phyloP scores from a whole-genome alignment of 2,113 vertebrate genomes.

The Opisthocomus hoazin region DNA sequence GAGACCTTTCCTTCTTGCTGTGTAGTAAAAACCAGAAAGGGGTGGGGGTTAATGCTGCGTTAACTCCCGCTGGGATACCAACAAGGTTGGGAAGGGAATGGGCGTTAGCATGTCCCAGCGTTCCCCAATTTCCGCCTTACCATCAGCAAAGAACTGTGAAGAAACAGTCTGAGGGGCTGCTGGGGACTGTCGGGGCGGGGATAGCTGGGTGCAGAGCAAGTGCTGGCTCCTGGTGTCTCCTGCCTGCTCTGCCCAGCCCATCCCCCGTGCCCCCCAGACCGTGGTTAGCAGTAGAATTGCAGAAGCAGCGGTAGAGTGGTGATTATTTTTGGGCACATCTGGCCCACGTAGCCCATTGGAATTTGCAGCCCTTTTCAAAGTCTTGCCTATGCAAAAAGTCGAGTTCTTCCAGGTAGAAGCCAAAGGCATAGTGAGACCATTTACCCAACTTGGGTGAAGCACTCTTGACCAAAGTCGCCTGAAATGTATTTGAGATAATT shows the following conservation, averaged over 20 bases:
- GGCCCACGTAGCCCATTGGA: background rate
- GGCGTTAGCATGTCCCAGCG: background rate
- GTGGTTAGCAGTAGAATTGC: background rate
- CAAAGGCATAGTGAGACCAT: background rate
- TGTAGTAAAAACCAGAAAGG: background rate
- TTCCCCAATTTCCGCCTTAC: background rate
- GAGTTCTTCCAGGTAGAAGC: background rate
- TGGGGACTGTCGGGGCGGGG: background rate
- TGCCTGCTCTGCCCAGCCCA: background rate
- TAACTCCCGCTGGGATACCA: background rate
- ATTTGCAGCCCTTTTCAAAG: background rate
- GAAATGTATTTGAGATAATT: background rate
- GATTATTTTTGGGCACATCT: background rate
- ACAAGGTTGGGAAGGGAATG: background rate
- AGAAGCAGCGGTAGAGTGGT: background rate
- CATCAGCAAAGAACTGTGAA: background rate
- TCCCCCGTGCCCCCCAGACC: background rate
- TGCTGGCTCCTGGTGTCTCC: background rate
- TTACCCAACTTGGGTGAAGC: background rate
- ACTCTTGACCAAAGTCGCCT: background rate
- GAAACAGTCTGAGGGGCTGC: background rate
- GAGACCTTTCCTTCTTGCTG: background rate
- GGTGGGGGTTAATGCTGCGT: background rate
- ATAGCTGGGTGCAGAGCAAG: background rate
- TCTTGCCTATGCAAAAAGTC: background rate